These are phyloP conservation scores for Malaclemys terrapin DNA, from an alignment of 2,113 vertebrate genomes.

Conservation along the genomic window DNA sequence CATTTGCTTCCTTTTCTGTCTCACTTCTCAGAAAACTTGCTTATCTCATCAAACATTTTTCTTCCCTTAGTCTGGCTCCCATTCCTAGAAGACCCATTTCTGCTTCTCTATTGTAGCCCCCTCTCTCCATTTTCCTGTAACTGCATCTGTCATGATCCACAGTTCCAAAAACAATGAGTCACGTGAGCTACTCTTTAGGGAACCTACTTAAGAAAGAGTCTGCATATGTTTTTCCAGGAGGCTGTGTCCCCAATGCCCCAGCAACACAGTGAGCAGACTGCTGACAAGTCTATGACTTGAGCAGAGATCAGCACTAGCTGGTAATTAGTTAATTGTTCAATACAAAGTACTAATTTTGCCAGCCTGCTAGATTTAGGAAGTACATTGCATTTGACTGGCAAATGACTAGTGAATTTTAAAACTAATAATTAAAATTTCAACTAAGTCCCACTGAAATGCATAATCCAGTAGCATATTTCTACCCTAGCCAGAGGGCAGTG, in stretches of 20 bases:
- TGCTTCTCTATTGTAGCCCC: not conserved
- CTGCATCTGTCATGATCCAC: conserved; percentile 4
- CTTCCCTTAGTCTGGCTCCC: conserved; percentile 17
- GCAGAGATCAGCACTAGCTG: not conserved
- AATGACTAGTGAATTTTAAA: conserved; percentile 52
- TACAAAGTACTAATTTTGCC: not conserved
- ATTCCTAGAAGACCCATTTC: not conserved
- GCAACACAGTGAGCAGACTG: not conserved
- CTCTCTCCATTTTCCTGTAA: conserved; percentile 46
- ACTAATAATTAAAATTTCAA: not conserved
- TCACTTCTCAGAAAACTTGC: not conserved
- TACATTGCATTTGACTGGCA: not conserved
- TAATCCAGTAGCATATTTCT: not conserved
- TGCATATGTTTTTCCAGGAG: conserved; percentile 16
- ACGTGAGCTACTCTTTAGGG: not conserved
- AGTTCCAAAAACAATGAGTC: conserved; percentile 11
- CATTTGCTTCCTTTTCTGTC: not conserved
- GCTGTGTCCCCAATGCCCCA: not conserved
- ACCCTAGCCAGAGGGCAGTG: conserved; percentile 27
- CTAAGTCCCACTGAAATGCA: not conserved
- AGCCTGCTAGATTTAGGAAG: conserved; percentile 20
- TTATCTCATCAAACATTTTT: conserved; percentile 20
- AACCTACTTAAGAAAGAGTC: conserved; percentile 34
- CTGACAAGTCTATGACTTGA: not conserved
- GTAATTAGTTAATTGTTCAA: not conserved